Conservation (phyloP, 2,113 vertebrate species). For the Ardeotis arabs region DNA sequence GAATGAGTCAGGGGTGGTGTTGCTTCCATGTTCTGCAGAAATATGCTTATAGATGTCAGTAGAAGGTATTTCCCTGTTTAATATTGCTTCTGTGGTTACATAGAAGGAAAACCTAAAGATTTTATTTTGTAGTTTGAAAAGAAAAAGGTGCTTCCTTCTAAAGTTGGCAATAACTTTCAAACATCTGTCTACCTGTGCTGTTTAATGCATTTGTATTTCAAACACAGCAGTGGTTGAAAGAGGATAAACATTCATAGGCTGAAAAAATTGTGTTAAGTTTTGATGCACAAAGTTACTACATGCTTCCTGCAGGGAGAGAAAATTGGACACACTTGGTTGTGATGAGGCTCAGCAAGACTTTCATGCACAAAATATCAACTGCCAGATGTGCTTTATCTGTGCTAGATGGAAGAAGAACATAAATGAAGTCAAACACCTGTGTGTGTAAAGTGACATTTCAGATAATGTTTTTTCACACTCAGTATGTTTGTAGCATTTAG, state of each 20-base stretch:
- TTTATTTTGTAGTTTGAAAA: not conserved
- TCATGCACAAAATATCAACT: not conserved
- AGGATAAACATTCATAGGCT: not conserved
- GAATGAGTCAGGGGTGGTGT: not conserved
- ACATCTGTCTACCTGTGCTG: not conserved
- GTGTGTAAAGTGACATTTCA: not conserved
- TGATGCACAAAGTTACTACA: not conserved
- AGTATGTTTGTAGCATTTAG: not conserved
- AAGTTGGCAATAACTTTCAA: not conserved
- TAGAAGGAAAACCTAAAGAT: not conserved
- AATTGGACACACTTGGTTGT: not conserved
- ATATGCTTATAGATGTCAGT: not conserved
- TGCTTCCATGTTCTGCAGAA: not conserved
- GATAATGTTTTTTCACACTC: not conserved
- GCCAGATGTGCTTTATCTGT: conserved; percentile 28
- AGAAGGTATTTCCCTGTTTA: not conserved
- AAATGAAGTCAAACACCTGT: not conserved
- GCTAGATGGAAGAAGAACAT: not conserved
- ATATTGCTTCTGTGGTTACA: not conserved
- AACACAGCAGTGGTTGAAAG: not conserved
- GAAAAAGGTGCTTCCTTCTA: not conserved
- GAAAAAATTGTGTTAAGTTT: not conserved
- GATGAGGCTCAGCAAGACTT: not conserved
- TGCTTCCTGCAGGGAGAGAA: not conserved
- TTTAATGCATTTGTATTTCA: not conserved